Conservation (phyloP, 92 coral and sea anemone genomes). For the Umimayanthus chanpuru region DNA sequence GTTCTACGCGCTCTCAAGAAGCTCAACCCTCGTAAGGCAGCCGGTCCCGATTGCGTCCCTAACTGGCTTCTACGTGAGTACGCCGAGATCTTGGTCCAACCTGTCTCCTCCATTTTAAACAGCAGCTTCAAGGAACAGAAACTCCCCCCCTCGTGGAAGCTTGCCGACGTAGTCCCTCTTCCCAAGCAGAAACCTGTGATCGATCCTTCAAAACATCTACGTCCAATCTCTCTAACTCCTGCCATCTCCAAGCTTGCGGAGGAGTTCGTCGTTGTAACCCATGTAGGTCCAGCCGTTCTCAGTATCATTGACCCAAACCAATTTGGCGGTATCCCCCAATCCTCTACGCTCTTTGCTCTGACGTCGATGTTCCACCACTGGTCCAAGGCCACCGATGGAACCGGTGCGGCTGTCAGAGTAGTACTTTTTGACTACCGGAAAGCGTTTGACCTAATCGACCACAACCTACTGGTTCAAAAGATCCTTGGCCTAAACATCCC, state of each 20-base stretch:
- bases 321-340: constrained; percentile 5
- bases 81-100: constrained; percentile 31
- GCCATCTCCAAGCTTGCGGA: constrained; percentile 21
- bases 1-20: constrained; percentile 25
- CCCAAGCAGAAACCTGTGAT: constrained; percentile 8
- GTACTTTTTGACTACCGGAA: background rate
- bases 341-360: constrained; percentile 12
- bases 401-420: constrained; percentile 31
- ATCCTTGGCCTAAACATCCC: background rate
- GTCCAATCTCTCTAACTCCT: constrained; percentile 20
- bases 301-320: constrained; percentile 18
- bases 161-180: constrained; percentile 7
- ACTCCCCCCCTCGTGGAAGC: constrained; percentile 18
- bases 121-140: constrained; percentile 14
- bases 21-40: constrained; percentile 40
- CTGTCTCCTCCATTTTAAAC: constrained; percentile 27
- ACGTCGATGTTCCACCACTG: constrained; percentile 14
- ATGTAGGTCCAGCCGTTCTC: constrained; percentile 28
- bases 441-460: background rate
- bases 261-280: constrained; percentile 19
- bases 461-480: constrained; percentile 21
- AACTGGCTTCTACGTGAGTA: constrained; percentile 36
- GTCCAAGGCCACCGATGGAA: constrained; percentile 26
- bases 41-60: constrained; percentile 26
- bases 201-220: constrained; percentile 5